Evolutionary conservation across 2,888 invertebrate species (phyloP).

Genomic region (Heliconius aoede): DNA sequence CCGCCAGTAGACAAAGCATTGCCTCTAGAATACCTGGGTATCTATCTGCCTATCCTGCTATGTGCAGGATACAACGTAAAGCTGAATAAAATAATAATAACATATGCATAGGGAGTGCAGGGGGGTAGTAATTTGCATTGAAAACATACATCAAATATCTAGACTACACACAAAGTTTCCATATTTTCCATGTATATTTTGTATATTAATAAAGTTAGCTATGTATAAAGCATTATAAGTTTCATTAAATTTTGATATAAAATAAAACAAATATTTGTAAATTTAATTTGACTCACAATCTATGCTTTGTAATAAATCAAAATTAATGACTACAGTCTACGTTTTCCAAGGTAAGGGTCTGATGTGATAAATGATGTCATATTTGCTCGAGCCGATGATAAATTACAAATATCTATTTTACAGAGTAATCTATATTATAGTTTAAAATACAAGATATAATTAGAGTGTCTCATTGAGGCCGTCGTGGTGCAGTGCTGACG

Average conservation of each 20-base stretch:
- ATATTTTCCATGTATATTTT: not conserved
- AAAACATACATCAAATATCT: too few relatives aligned
- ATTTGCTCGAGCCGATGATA: constrained; percentile 20
- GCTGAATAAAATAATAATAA: too few relatives aligned
- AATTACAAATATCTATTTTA: constrained; percentile 14
- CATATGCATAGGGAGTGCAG: too few relatives aligned
- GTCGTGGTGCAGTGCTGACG: not conserved
- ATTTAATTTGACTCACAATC: constrained; percentile 1
- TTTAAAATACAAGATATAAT: not conserved
- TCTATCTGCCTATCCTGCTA: too few relatives aligned
- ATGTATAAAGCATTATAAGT: not conserved
- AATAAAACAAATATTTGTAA: constrained; percentile 1
- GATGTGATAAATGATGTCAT: constrained; percentile 20
- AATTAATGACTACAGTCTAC: constrained; percentile 27
- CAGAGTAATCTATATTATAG: constrained; percentile 1
- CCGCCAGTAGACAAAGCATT: too few relatives aligned
- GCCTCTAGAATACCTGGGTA: too few relatives aligned
- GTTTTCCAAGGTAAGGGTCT: constrained; percentile 17
- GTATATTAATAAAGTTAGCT: not conserved
- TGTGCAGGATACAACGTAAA: too few relatives aligned
- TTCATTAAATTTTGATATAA: not conserved
- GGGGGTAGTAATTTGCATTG: too few relatives aligned
- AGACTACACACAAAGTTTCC: not conserved
- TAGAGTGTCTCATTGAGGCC: too few relatives aligned
- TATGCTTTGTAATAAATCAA: constrained; percentile 14